Base-by-base conservation (phyloP, 1,140 invertebrate species). In the Hycleus phaleratus region DNA sequence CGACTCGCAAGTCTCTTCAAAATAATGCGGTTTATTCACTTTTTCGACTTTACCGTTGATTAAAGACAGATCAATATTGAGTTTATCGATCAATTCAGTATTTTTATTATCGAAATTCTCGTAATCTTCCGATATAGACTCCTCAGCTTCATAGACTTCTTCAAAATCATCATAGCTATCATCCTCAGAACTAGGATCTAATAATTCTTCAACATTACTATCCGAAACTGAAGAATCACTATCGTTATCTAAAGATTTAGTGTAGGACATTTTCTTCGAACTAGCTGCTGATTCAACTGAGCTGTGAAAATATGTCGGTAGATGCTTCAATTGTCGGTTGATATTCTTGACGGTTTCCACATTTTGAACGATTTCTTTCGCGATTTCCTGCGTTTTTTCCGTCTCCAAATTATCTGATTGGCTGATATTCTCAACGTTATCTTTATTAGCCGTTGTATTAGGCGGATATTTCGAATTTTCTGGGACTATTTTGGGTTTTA, bases 191-290 rank as follows among this genome's bases (percentile, higher is more conserved):
- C 61, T 68, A n/a, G 59, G 59, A 43, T 69, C 69, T 7, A 73
- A 56, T 9, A 73, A 54, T 61, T 75, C 73, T 59, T 75, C 75
- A 39, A 72, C 58, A 52, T 73, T 73, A 58, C 73, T 74, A 26
- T 74, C 72, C 44, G 71, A 73, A 11, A 74, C 72, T 11, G 77
- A 77, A 25, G 73, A 75, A 45, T 75, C 74, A 10, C 77, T 76
- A 18, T 78, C 76, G 9, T 77, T 76, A 54, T 77, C 77, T 4
- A 73, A 46, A 5, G 69, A 71, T 64, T 72, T 73, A 0, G 72
- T 73, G 51, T 73, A 73, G 7, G 72, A 73, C 45, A 63, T 59
- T 47, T 73, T 69, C 56, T 68, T 70, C n/a, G 71, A 72, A 57
- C 71, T 72, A 8, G 68, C 59, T 7, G 64, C 72, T 3, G 72